Percentiles rank a stretch among this genome's conserved stretches.
These are phyloP conservation scores for Callyntrura sp. DNA, from an alignment of 2,888 invertebrate genomes.

Conservation along the genomic window DNA sequence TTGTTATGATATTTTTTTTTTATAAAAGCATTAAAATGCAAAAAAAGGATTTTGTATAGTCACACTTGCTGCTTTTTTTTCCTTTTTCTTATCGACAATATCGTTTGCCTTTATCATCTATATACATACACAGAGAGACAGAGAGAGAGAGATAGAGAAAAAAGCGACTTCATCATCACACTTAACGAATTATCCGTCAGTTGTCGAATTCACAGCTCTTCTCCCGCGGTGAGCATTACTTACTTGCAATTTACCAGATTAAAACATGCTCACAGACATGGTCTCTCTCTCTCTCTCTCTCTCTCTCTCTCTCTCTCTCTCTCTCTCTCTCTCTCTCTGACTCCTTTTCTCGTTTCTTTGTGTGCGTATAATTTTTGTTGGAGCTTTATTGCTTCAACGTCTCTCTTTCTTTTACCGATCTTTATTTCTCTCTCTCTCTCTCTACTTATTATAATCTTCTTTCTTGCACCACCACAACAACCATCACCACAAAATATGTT, in stretches of 20 bases:
- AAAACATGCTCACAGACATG: slow-evolving; percentile 45
- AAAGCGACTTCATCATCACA: slow-evolving; percentile 49
- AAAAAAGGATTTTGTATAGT: slow-evolving; percentile 26
- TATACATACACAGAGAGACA: slow-evolving; percentile 7
- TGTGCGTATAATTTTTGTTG: slow-evolving; percentile 40
- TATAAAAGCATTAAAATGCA: slow-evolving; percentile 50
- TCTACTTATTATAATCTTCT: no score
- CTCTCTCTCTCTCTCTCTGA: slow-evolving; percentile 37
- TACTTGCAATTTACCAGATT: slow-evolving; percentile 64
- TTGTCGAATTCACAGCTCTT: slow-evolving; percentile 72
- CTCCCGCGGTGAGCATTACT: slow-evolving; percentile 73
- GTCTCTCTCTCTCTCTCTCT: slow-evolving; percentile 41
- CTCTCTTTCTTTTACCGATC: slow-evolving; percentile 48
- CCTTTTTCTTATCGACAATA: not conserved
- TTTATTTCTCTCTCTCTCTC: no score
- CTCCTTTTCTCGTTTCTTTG: not conserved
- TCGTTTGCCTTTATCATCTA: not conserved
- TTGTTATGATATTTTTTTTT: slow-evolving; percentile 38
- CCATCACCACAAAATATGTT: slow-evolving; percentile 18
- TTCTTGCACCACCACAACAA: not conserved
- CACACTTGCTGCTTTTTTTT: slow-evolving; percentile 61
- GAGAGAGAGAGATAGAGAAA: no score
- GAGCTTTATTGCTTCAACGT: slow-evolving; percentile 18
- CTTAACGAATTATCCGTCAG: slow-evolving; percentile 72
- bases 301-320: no score